Evolutionary conservation across 37 sponge, comb jelly and placozoan genomes (phyloP).

Genomic region (Axinella damicornis): DNA sequence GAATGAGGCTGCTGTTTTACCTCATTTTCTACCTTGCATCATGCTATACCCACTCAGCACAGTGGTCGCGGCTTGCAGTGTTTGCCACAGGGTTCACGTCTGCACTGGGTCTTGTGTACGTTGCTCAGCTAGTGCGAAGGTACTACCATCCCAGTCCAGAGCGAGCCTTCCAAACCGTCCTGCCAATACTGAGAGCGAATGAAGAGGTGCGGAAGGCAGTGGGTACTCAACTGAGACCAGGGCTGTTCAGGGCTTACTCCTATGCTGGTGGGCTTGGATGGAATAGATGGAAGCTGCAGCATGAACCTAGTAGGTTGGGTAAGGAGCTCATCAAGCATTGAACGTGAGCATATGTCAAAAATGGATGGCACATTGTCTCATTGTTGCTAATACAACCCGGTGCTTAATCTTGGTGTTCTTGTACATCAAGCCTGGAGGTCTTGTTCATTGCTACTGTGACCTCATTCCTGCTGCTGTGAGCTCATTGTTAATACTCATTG

Average conservation of each 20-base stretch:
- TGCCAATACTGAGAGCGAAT: conserved; percentile 59
- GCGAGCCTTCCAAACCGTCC: conserved; percentile 14
- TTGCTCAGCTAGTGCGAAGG: neutral
- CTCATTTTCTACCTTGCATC: too few relatives aligned
- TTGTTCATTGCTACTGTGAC: too few relatives aligned
- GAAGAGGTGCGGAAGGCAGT: conserved; percentile 40
- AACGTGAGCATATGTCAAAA: too few relatives aligned
- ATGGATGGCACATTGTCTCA: too few relatives aligned
- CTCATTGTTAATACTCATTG: too few relatives aligned
- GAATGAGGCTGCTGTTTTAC: too few relatives aligned
- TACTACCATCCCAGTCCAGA: conserved; percentile 26
- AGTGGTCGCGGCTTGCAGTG: neutral
- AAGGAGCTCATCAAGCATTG: too few relatives aligned
- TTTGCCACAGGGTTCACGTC: neutral
- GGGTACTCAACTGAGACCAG: conserved; percentile 32
- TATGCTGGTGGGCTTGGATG: conserved; percentile 55
- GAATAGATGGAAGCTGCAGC: conserved; percentile 7
- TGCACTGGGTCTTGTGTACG: neutral
- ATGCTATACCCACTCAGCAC: neutral
- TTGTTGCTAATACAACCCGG: too few relatives aligned
- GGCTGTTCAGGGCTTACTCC: conserved; percentile 62
- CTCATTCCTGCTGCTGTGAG: too few relatives aligned
- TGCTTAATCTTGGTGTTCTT: too few relatives aligned
- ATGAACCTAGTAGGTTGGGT: neutral
- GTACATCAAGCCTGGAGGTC: too few relatives aligned